These are phyloP conservation scores for Heterohyrax brucei DNA, from an alignment of 2,797 vertebrate genomes.

Conservation along the genomic window DNA sequence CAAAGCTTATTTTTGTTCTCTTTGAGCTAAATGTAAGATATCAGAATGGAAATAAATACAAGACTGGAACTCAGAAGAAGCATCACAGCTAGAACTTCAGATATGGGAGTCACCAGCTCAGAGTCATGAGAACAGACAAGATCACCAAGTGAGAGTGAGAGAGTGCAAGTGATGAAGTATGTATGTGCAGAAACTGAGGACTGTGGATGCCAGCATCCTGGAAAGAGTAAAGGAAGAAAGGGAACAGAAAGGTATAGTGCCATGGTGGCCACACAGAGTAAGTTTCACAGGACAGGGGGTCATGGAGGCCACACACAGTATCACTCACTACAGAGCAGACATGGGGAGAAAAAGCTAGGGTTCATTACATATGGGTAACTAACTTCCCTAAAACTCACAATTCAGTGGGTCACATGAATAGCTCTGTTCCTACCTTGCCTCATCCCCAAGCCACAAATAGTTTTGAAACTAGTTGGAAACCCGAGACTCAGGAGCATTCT, in stretches of 20 bases:
- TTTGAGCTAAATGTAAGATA: conserved; percentile 12
- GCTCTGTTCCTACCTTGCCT: not conserved
- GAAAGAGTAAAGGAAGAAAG: not conserved
- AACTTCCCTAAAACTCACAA: conserved; percentile 11
- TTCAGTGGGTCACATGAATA: not conserved
- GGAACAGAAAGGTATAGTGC: not conserved
- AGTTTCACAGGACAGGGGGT: not conserved
- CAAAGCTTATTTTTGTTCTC: conserved; percentile 39
- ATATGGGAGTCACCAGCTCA: not conserved
- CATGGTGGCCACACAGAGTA: not conserved
- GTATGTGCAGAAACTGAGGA: not conserved
- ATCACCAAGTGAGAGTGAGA: not conserved
- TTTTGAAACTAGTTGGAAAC: conserved; percentile 23
- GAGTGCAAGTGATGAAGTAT: not conserved
- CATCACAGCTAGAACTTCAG: conserved; percentile 4
- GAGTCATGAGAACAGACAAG: conserved; percentile 45
- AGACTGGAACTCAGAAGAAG: not conserved
- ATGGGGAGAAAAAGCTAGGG: not conserved
- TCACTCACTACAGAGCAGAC: not conserved
- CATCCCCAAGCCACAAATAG: conserved; percentile 49
- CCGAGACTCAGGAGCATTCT: conserved; percentile 27
- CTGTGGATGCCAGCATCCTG: not conserved
- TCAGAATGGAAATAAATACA: conserved; percentile 13
- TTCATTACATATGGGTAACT: not conserved
- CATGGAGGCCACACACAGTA: not conserved